These are phyloP conservation scores for Drosophila pruinosa DNA, from an alignment of 1,140 invertebrate genomes.

Conservation along the genomic window DNA sequence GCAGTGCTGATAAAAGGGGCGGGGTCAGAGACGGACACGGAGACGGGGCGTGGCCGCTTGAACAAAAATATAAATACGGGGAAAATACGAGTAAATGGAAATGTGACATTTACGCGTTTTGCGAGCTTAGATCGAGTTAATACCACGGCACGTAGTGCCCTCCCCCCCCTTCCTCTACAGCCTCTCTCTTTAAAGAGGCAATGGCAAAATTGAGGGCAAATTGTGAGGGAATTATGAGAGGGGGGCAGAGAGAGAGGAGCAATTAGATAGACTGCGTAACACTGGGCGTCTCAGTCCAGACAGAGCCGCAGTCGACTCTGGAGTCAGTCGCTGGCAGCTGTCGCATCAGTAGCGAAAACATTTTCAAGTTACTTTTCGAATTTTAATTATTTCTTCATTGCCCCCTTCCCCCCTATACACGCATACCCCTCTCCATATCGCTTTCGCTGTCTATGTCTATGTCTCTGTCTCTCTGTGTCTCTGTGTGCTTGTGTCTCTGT, in stretches of 20 bases:
- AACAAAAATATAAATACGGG: slow-evolving; percentile 72
- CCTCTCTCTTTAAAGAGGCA: no score
- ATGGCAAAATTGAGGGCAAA: background rate
- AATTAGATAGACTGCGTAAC: slow-evolving; percentile 28
- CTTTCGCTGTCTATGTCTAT: no score
- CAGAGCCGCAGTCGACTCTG: background rate
- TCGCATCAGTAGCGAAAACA: slow-evolving; percentile 54
- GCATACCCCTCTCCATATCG: background rate
- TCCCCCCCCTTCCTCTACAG: background rate
- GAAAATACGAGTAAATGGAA: slow-evolving; percentile 72
- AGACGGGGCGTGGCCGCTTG: slow-evolving; percentile 47
- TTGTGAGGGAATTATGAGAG: background rate
- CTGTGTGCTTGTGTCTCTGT: slow-evolving; percentile 37
- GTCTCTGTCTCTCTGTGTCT: no score
- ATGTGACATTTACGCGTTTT: slow-evolving; percentile 79
- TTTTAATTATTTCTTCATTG: slow-evolving; percentile 69
- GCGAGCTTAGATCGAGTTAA: slow-evolving; percentile 77
- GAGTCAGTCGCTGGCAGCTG: slow-evolving; percentile 47
- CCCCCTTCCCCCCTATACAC: background rate
- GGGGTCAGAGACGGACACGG: background rate
- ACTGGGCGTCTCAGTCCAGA: background rate
- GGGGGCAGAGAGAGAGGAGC: background rate
- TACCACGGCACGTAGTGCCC: slow-evolving; percentile 67
- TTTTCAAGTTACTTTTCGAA: slow-evolving; percentile 75
- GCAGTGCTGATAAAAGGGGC: background rate